These are phyloP conservation scores for Takifugu rubripes DNA, from an alignment of 2,797 vertebrate species.

Conservation along the genomic window DNA sequence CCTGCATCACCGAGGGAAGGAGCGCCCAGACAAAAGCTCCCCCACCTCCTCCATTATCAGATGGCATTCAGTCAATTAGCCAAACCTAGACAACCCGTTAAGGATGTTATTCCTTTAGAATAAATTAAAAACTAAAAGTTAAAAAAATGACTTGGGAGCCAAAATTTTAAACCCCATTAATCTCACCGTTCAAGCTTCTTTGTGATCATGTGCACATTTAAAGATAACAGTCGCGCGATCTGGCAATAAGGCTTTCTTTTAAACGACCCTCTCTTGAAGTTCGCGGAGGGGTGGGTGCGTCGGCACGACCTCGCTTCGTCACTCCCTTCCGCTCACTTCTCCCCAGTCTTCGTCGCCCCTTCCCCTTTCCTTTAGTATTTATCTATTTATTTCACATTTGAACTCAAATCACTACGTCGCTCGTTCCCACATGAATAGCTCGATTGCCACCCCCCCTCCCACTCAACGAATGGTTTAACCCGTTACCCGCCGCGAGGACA, in stretches of 20 bases:
- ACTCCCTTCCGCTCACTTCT: background rate
- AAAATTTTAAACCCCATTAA: background rate
- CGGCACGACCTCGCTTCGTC: background rate
- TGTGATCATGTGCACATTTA: no score
- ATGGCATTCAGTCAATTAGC: no score
- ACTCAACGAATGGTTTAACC: constrained; percentile 66
- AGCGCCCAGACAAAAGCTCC: background rate
- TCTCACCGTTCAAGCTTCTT: no score
- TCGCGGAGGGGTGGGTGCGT: background rate
- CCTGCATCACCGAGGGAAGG: background rate
- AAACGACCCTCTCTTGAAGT: background rate
- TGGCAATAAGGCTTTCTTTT: background rate
- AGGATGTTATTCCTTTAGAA: no score
- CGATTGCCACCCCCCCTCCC: constrained; percentile 22
- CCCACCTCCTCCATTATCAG: background rate
- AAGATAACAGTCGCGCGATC: no score
- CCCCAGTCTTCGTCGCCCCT: background rate
- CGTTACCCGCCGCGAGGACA: constrained; percentile 37
- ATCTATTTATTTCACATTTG: constrained; percentile 67
- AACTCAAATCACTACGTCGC: constrained; percentile 65
- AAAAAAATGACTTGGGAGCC: background rate
- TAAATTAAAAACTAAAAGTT: background rate
- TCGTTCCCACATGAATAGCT: constrained; percentile 45
- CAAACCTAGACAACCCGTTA: background rate
- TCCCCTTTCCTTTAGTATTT: constrained; percentile 20